Evolutionary conservation across 2,888 invertebrate genomes (phyloP), one percentile per base, ranked within the genome.

Genomic region (Pyrrhosoma nymphula): DNA sequence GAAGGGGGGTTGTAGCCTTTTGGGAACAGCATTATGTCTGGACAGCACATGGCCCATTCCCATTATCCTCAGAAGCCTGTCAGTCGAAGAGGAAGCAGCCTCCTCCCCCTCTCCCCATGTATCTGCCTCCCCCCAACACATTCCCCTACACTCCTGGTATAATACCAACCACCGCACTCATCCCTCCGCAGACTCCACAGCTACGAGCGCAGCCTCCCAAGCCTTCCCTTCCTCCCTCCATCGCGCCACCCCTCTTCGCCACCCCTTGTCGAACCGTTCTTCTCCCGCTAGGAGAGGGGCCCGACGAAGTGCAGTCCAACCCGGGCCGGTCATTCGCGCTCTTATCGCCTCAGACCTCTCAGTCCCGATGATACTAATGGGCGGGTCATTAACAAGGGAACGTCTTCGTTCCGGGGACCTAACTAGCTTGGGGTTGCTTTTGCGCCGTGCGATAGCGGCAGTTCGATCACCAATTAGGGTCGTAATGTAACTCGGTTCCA

Each of bases 41-140:
- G 93, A 75, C 93, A 93, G 35, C 93, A 93, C 93, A 93, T 93
- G 93, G 93, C 93, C 93, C 93, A 23, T 47, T 26, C 93, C 69
- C 93, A 93, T 69, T 82, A 82, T 82, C 82, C 82, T 82, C 35
- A 30, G 60, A 35, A 35, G 82, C 35, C 82, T 82, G 82, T 35
- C 82, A 82, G 82, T 82, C 82, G 82, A 69, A 26, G 69, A 69
- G 69, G 26, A 69, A 69, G 69, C 69, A 16, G n/a, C 93, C 69
- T 60, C 69, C 47, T 47, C 69, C 55, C 39, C 63, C 56, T 56
- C 30, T 56, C 90, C 56, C 35, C 75, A 75, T 30, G 47, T 63
- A 47, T 93, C 47, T 12, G 82, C 69, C 69, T 63, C n/a, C 18
- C n/a, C 93, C 69, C 69, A 30, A 39, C 55, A 26, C 69, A 12